Percentiles rank a stretch among this genome's conserved stretches.
phyloP scores from a whole-genome alignment of 2,888 invertebrate species.

The Andricus quercusramuli region DNA sequence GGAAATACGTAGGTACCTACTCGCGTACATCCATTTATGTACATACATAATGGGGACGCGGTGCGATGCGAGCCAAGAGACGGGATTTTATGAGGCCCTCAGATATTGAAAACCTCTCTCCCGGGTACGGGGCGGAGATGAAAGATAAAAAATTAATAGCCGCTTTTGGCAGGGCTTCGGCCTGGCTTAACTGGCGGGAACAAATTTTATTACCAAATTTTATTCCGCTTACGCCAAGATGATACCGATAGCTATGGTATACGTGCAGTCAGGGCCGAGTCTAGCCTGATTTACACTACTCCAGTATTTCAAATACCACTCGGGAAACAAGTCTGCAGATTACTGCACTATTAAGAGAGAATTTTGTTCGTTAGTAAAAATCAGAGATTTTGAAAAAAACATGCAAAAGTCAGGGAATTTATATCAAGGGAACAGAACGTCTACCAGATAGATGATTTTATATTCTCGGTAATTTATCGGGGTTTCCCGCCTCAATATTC shows the following conservation, averaged over 20 bases:
- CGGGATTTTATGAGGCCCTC: constrained; percentile 60
- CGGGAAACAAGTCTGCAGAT: too few relatives aligned
- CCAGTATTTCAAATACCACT: too few relatives aligned
- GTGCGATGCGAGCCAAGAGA: constrained; percentile 52
- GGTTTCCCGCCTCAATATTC: too few relatives aligned
- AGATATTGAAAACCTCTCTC: constrained; percentile 68
- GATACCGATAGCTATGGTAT: constrained; percentile 46
- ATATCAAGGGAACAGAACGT: too few relatives aligned
- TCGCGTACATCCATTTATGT: constrained; percentile 50
- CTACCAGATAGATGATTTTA: too few relatives aligned
- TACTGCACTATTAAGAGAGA: too few relatives aligned
- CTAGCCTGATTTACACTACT: constrained; percentile 31
- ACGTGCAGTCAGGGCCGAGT: constrained; percentile 10
- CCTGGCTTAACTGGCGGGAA: constrained; percentile 74
- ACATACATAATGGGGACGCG: constrained; percentile 59
- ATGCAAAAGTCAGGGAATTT: too few relatives aligned
- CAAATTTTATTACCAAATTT: constrained; percentile 78
- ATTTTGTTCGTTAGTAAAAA: too few relatives aligned
- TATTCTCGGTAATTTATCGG: too few relatives aligned
- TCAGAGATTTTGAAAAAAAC: too few relatives aligned
- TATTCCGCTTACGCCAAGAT: constrained; percentile 70
- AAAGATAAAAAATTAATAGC: constrained; percentile 78
- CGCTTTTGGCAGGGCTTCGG: constrained; percentile 73
- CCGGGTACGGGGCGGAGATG: constrained; percentile 68
- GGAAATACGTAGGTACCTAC: constrained; percentile 42